Base-by-base conservation (phyloP, 2,113 vertebrate species). In the Telmatochromis sp. region DNA sequence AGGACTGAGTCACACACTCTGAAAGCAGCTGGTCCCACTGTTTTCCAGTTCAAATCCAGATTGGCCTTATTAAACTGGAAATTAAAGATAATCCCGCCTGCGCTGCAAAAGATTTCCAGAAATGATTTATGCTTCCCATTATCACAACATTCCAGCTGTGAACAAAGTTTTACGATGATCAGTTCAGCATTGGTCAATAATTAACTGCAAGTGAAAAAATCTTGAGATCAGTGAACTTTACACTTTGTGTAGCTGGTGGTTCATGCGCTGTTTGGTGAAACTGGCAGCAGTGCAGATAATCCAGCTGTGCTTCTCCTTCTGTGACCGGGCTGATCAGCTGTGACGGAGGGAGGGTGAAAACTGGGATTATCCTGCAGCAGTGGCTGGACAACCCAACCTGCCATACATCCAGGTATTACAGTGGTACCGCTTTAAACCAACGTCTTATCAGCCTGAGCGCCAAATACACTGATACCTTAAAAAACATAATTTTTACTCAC, bases 241-340 rank as follows among this genome's bases (percentile, higher is more conserved):
- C 51, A n/a, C 82, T 19, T 11, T 85, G 42, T 82, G 37, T 19
- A 3, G 12, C 53, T 26, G 31, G 9, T 14, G 49, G 87, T 80
- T 78, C 63, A 26, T 78, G 23, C 83, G 88, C 81, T 87, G 91
- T 93, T 94, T 92, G 87, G 88, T 91, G 57, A 90, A 85, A 90
- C 54, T 40, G 7, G n/a, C 89, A 75, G 47, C 84, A 83, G 54
- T 49, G 33, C 40, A 80, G 88, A 85, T 94, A 90, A 95, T 93
- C 95, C 89, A 81, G 55, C 58, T 21, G 37, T 70, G 37, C 73
- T n/a, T 42, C 15, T 3, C 82, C 21, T 49, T 81, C 19, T 70
- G 63, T 87, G 47, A 40, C 12, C 0, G 2, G 14, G 19, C 23
- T 31, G 42, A 31, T 49, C 23, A 28, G 6, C 42, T 49, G 15